Percentiles rank a stretch among this genome's conserved stretches.
These are phyloP conservation scores for Dascyllus trimaculatus DNA, from an alignment of 2,113 vertebrate species.

Conservation along the genomic window DNA sequence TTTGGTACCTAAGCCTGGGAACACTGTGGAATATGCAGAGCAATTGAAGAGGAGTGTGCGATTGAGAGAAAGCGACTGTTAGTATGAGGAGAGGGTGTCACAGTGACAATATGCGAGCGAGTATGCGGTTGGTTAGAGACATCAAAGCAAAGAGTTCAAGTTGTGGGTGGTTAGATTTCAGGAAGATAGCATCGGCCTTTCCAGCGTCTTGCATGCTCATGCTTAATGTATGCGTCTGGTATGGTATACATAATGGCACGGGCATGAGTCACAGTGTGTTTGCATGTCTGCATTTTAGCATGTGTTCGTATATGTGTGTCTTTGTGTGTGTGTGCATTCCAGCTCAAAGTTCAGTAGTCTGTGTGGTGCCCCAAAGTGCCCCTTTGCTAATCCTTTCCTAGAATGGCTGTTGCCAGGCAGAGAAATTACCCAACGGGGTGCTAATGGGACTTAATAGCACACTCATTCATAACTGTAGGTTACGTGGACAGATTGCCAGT, in stretches of 20 bases:
- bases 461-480: slow-evolving; percentile 39
- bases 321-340: slow-evolving; percentile 51
- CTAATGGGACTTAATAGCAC: slow-evolving; percentile 44
- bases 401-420: slow-evolving; percentile 80
- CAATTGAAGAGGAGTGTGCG: slow-evolving; percentile 16
- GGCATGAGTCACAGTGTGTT: slow-evolving; percentile 55
- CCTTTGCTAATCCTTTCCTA: slow-evolving; percentile 73
- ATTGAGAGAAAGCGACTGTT: not conserved
- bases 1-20: slow-evolving; percentile 13
- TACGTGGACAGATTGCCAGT: not conserved
- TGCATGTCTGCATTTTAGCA: slow-evolving; percentile 53
- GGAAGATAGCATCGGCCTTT: slow-evolving; percentile 29
- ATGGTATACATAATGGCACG: slow-evolving; percentile 36
- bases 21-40: slow-evolving; percentile 13
- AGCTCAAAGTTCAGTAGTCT: slow-evolving; percentile 74
- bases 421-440: slow-evolving; percentile 57
- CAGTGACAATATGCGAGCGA: slow-evolving; percentile 25
- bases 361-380: slow-evolving; percentile 32
- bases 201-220: slow-evolving; percentile 35
- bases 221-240: slow-evolving; percentile 34
- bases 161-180: slow-evolving; percentile 48
- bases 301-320: slow-evolving; percentile 29
- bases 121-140: slow-evolving; percentile 27
- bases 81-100: slow-evolving; percentile 22
- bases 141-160: slow-evolving; percentile 63